A percentile compares a stretch with the other conserved stretches of the same genome.
phyloP scores from a whole-genome alignment of 2,797 vertebrate species.

The Staurois parvus region DNA sequence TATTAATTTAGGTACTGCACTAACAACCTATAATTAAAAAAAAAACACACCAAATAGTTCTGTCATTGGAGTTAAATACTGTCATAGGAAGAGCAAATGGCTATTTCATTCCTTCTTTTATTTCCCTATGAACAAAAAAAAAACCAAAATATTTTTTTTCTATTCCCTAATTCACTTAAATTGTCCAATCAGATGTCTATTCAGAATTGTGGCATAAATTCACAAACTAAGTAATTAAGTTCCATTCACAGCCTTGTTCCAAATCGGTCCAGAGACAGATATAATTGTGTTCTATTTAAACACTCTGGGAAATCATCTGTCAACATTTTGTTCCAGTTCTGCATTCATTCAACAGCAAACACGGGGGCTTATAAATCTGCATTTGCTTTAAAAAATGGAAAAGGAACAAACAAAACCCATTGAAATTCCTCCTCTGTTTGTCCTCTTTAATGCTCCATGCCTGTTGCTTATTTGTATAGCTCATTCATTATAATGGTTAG shows the following conservation, averaged over 20 bases:
- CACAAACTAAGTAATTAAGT: constrained; percentile 38
- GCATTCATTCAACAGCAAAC: constrained; percentile 34
- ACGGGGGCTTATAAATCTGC: constrained; percentile 12
- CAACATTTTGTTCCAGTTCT: constrained; percentile 22
- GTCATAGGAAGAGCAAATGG: neutral
- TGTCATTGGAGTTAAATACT: neutral
- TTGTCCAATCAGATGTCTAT: constrained; percentile 47
- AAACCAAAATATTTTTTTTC: neutral
- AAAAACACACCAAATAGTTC: neutral
- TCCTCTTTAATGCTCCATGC: too few species aligned
- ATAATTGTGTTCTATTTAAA: constrained; percentile 9
- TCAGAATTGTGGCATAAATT: constrained; percentile 18
- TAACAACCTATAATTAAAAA: too few species aligned
- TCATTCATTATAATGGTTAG: too few species aligned
- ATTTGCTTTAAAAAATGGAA: neutral
- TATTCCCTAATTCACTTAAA: constrained; percentile 17
- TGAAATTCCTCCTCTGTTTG: too few species aligned
- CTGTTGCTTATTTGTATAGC: too few species aligned
- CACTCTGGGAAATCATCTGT: constrained; percentile 7
- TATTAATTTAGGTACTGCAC: too few species aligned
- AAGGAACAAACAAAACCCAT: neutral
- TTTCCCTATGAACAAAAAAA: neutral
- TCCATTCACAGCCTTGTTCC: constrained; percentile 26
- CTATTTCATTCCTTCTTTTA: neutral
- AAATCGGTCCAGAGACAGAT: constrained; percentile 1